Base-by-base conservation (phyloP, 2,113 vertebrate species). In the Erythrolamprus reginae region DNA sequence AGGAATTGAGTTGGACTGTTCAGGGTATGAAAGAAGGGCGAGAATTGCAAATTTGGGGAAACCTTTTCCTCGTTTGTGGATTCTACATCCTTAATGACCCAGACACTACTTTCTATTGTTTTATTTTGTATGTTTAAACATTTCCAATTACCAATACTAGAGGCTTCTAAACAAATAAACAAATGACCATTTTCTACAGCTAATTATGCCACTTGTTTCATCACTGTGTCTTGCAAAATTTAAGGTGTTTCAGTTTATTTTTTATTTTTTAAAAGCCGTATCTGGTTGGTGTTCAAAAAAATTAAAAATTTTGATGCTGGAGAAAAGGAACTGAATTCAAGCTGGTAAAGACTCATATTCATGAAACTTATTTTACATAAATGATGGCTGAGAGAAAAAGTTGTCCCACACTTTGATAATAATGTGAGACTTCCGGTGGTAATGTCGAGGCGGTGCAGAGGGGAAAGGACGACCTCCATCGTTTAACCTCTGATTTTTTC, bases 131-230 rank as follows among this genome's bases (percentile, higher is more conserved):
- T 84, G 86, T 88, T 90, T 88, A 91, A 91, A 61, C 77, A 83
- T 91, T 91, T 53, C 86, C 90, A 90, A 77, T 42, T 56, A 56
- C 50, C 51, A 55, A 24, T 84, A 88, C 45, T 91, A 91, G 45
- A 91, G 1, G 90, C 90, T 91, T 91, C 90, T 61, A 83, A 91
- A 91, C 52, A 48, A 91, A 88, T 91, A 91, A 91, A 91, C 23
- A 65, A 83, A 83, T 48, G 28, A 51, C 42, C 52, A 61, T 91
- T 91, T 88, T 91, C 90, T 91, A 88, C 50, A 91, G 70, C 45
- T 23, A 38, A 4, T 55, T 48, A 33, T 61, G 21, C 12, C 47
- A 83, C 12, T 3, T 82, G 70, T 50, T 83, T 91, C 45, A 47
- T 91, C 15, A 88, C 58, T 91, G 45, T 51, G 28, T 50, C 10